Evolutionary conservation across 1,140 invertebrate genomes (phyloP).

Genomic region (Calephelis nemesis): DNA sequence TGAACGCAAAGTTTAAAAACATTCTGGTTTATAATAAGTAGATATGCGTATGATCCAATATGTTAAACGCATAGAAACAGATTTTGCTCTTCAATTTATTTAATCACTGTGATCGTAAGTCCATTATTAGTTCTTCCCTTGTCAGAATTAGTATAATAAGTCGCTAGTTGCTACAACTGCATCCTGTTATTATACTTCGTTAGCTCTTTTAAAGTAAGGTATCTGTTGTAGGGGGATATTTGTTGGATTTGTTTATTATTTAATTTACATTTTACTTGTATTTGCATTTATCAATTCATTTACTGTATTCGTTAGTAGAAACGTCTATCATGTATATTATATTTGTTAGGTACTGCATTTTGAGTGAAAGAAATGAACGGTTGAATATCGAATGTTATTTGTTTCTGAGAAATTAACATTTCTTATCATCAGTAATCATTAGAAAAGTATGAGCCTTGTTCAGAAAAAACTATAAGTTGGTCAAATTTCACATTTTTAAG

Average conservation of each 20-base stretch:
- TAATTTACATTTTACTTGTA: conserved; percentile 3
- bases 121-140: conserved; percentile 32
- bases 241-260: conserved; percentile 7
- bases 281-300: neutral
- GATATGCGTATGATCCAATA: too few species aligned
- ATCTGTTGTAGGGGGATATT: conserved; percentile 11
- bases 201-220: conserved; percentile 36
- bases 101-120: conserved; percentile 33
- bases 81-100: conserved; percentile 3
- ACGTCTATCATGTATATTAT: neutral
- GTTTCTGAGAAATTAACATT: too few species aligned
- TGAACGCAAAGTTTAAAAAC: too few species aligned
- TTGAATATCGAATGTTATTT: too few species aligned
- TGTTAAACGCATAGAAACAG: too few species aligned
- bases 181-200: conserved; percentile 49
- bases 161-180: conserved; percentile 37
- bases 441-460: too few species aligned
- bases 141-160: conserved; percentile 38
- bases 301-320: neutral
- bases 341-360: neutral
- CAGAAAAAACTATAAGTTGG: too few species aligned
- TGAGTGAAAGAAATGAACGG: too few species aligned
- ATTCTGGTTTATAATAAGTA: too few species aligned
- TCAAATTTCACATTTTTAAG: too few species aligned
- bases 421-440: too few species aligned